Evolutionary conservation across 2,113 vertebrate genomes (phyloP), one percentile per base, ranked within the genome.

Genomic region (Lophochroa leadbeateri): DNA sequence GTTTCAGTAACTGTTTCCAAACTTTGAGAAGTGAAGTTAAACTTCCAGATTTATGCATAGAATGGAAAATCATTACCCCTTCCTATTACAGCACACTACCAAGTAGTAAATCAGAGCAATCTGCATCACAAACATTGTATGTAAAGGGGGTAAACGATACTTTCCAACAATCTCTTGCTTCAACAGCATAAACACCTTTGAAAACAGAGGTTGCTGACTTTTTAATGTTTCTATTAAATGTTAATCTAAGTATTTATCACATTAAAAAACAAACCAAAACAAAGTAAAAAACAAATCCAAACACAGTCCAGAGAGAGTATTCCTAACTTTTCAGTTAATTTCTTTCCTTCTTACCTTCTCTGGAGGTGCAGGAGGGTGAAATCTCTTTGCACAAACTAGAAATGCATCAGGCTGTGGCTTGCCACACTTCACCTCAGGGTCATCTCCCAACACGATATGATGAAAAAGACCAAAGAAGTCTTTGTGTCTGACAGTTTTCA

Each of bases 391-490:
- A 88, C 98, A 99, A 43, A 98, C 95, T 33, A 99, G 97, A 96
- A 99, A 99, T 39, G 97, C 96, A 97, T 99, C 99, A 0, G 99
- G 99, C 5, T 98, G 64, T 1, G 99, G 99, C 92, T 99, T 99
- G 82, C 98, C 96, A 7, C 57, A 50, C 90, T 97, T 98, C 71
- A 99, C 98, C 9, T 99, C 98, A 0, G 98, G 98, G 91, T 99
- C 99, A 7, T 99, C 99, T 28, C 99, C 99, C 86, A 99, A 70
- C 4, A 99, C 98, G 9, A 98, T 31, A 95, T 99, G 99, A 78
- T 97, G 57, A 79, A 99, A 99, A 77, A 98, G 88, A 75, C 84
- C 3, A 44, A 99, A 99, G 61, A 99, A 98, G 1, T 95, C 98
- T 90, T 92, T 92, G 97, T 99, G 99, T 5, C 37, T 96, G 52